These are phyloP conservation scores for Scaptomyza hsui DNA, from an alignment of 1,140 invertebrate genomes.

Conservation along the genomic window DNA sequence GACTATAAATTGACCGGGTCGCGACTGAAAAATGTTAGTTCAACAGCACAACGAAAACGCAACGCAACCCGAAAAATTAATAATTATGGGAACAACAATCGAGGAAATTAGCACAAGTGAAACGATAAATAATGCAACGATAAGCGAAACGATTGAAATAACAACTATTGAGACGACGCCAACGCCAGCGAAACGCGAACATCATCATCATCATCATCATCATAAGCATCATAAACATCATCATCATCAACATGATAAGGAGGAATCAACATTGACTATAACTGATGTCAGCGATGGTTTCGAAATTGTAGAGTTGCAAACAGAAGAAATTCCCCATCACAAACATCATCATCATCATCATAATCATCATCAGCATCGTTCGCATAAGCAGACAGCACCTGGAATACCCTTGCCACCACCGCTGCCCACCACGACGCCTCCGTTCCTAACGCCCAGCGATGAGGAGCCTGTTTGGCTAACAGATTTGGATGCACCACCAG, in stretches of 20 bases:
- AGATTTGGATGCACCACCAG: not conserved
- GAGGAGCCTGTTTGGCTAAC: slow-evolving; percentile 2
- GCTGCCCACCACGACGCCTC: slow-evolving; percentile 51
- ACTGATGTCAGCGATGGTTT: slow-evolving; percentile 41
- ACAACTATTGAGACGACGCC: slow-evolving; percentile 38
- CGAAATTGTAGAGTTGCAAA: slow-evolving; percentile 43
- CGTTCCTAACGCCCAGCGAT: slow-evolving; percentile 53
- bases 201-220: slow-evolving; percentile 45
- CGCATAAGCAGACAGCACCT: slow-evolving; percentile 11
- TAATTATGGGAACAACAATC: slow-evolving; percentile 42
- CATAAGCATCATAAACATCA: slow-evolving; percentile 36
- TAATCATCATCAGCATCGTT: slow-evolving; percentile 7
- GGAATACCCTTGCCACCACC: slow-evolving; percentile 46
- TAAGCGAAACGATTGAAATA: slow-evolving; percentile 54
- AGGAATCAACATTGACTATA: slow-evolving; percentile 18
- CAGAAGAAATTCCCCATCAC: not conserved
- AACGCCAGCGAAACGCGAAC: slow-evolving; percentile 19
- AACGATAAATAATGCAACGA: slow-evolving; percentile 44
- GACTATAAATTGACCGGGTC: slow-evolving; percentile 61
- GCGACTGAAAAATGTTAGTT: slow-evolving; percentile 50
- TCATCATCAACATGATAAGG: slow-evolving; percentile 35
- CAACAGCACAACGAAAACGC: slow-evolving; percentile 31
- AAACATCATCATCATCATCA: slow-evolving; percentile 44
- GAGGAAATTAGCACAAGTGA: slow-evolving; percentile 60
- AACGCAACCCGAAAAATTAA: slow-evolving; percentile 12